Percentiles rank a stretch among this genome's conserved stretches.
Conservation (phyloP, 64 coral and sea anemone species). For the Pocillopora damicornis region DNA sequence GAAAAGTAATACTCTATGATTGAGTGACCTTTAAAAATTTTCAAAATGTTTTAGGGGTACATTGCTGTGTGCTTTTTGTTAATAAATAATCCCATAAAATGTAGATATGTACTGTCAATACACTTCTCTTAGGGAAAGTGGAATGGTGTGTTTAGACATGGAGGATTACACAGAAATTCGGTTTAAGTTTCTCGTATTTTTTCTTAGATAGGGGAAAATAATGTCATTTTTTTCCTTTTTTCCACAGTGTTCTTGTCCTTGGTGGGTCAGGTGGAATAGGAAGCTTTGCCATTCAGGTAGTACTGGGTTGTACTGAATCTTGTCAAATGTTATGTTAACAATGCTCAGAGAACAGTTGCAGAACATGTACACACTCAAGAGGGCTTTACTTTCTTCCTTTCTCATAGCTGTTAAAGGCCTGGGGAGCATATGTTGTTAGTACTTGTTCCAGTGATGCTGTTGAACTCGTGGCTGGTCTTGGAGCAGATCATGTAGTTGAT, state of each 20-base stretch:
- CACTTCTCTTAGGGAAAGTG: too few species aligned
- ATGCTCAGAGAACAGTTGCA: neutral
- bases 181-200: too few species aligned
- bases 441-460: conserved; percentile 82
- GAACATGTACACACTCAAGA: too few species aligned
- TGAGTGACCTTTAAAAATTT: too few species aligned
- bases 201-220: too few species aligned
- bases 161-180: too few species aligned
- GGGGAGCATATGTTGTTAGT: conserved; percentile 76
- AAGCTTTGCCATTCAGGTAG: conserved; percentile 84
- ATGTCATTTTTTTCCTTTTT: neutral
- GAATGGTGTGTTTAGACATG: too few species aligned
- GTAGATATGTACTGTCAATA: too few species aligned
- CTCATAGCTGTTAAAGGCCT: conserved; percentile 76
- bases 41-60: too few species aligned
- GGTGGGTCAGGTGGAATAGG: conserved; percentile 90
- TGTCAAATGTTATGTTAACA: neutral
- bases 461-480: conserved; percentile 67
- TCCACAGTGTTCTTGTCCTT: conserved; percentile 66
- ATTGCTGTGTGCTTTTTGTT: too few species aligned
- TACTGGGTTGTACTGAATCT: neutral
- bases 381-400: neutral
- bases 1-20: too few species aligned
- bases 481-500: conserved; percentile 79
- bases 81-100: too few species aligned